phyloP scores from a whole-genome alignment of 2,797 vertebrate genomes.

The Enteromius unitaeniatus region DNA sequence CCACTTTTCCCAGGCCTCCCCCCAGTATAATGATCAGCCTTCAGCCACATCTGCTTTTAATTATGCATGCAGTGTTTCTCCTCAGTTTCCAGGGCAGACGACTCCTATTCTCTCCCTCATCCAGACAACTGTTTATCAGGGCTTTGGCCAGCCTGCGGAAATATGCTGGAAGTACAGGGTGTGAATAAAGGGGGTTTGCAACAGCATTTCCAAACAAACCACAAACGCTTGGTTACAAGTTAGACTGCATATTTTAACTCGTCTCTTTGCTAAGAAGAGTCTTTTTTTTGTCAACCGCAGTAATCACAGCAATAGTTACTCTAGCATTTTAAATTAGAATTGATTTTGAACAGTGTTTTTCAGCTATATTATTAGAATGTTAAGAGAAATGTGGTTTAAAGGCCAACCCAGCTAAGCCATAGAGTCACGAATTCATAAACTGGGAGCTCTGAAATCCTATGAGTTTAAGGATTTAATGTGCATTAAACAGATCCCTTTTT shows the following conservation, averaged over 20 bases:
- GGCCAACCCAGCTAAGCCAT: background rate
- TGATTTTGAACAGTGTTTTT: background rate
- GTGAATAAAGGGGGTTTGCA: background rate
- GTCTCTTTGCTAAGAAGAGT: background rate
- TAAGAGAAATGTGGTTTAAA: background rate
- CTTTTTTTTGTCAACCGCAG: background rate
- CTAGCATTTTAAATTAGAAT: background rate
- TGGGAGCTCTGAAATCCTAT: slow-evolving; percentile 29
- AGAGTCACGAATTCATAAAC: slow-evolving; percentile 30
- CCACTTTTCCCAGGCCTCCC: slow-evolving; percentile 51
- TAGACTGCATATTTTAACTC: background rate
- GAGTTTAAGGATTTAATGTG: slow-evolving; percentile 48
- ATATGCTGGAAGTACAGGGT: slow-evolving; percentile 25
- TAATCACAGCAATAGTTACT: slow-evolving; percentile 4
- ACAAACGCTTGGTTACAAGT: background rate
- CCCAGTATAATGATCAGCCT: slow-evolving; percentile 48
- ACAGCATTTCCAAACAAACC: slow-evolving; percentile 14
- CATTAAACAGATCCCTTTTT: slow-evolving; percentile 39
- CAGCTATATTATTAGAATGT: background rate
- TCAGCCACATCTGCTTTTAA: slow-evolving; percentile 69
- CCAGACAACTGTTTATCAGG: slow-evolving; percentile 22
- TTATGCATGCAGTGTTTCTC: slow-evolving; percentile 60
- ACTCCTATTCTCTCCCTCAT: slow-evolving; percentile 42
- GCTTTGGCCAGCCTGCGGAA: background rate
- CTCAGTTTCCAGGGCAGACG: slow-evolving; percentile 42